Percentiles rank a stretch among this genome's conserved stretches.
Conservation (phyloP, 2,888 invertebrate genomes). For the Chymomyza amoena region DNA sequence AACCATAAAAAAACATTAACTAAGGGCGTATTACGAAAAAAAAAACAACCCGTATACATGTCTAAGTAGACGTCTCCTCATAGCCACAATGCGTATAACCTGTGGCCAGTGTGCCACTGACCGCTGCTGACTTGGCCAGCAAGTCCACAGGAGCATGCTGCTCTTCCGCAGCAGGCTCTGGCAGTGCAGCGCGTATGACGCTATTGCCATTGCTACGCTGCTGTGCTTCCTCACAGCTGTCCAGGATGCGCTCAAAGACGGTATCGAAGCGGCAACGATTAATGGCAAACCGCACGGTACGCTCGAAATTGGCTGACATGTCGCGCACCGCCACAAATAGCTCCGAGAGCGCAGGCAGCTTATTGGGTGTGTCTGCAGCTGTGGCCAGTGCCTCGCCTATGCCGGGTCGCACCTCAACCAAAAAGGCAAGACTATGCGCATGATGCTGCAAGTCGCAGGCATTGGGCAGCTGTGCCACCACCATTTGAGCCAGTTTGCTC, state of each 20-base stretch:
- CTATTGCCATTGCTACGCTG: neutral
- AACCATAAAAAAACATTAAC: neutral
- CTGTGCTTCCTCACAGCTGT: conserved; percentile 56
- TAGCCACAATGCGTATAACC: conserved; percentile 75
- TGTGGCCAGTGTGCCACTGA: conserved; percentile 55
- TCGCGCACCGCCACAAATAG: conserved; percentile 48
- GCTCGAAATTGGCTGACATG: conserved; percentile 38
- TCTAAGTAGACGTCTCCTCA: conserved; percentile 70
- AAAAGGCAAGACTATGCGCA: conserved; percentile 75
- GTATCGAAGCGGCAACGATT: conserved; percentile 77
- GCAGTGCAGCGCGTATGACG: conserved; percentile 5
- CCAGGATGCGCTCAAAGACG: conserved; percentile 77
- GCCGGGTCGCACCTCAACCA: conserved; percentile 48
- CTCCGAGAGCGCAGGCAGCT: conserved; percentile 65
- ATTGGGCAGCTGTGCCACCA: conserved; percentile 62
- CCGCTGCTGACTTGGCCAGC: conserved; percentile 51
- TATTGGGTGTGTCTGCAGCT: neutral
- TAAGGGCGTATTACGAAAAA: neutral
- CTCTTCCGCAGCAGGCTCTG: neutral
- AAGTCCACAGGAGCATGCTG: conserved; percentile 21
- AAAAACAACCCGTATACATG: neutral
- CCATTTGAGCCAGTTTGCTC: conserved; percentile 63
- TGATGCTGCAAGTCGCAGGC: conserved; percentile 72
- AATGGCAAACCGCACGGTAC: conserved; percentile 68
- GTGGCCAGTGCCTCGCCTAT: neutral